These are phyloP conservation scores for Panthera leo DNA, from an alignment of 2,113 vertebrate species.

Conservation along the genomic window DNA sequence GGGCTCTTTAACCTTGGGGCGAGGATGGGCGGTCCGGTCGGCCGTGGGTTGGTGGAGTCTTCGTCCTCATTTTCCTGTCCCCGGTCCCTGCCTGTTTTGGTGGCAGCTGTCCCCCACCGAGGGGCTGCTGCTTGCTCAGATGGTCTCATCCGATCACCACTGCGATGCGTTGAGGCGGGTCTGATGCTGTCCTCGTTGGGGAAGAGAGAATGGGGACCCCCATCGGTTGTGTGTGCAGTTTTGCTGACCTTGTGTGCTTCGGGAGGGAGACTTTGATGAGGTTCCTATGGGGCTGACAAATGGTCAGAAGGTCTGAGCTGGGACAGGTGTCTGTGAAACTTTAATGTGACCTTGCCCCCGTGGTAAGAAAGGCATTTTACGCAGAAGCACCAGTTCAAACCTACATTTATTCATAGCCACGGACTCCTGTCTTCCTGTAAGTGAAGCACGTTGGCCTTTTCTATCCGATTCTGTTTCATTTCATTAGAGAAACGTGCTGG, in stretches of 20 bases:
- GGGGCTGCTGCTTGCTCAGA: not conserved
- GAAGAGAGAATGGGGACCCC: not conserved
- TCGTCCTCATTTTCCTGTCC: not conserved
- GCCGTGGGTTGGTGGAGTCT: not conserved
- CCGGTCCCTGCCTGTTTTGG: not conserved
- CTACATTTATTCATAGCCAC: not conserved
- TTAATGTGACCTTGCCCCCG: not conserved
- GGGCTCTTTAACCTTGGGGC: not conserved
- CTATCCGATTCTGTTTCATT: not conserved
- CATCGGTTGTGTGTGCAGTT: rapidly evolving
- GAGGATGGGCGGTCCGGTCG: rapidly evolving
- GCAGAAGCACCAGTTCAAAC: not conserved
- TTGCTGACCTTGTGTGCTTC: too few relatives aligned
- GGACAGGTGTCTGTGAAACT: not conserved
- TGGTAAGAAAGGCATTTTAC: not conserved
- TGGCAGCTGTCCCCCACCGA: not conserved
- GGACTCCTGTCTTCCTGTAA: rapidly evolving
- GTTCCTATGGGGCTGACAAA: not conserved
- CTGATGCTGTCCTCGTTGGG: not conserved
- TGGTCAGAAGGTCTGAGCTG: not conserved
- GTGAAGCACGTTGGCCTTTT: not conserved
- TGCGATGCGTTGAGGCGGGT: not conserved
- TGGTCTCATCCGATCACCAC: not conserved
- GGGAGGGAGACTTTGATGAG: not conserved
- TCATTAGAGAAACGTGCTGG: not conserved